Base-by-base conservation (phyloP, 2,797 vertebrate genomes). In the Pipistrellus pipistrellus region DNA sequence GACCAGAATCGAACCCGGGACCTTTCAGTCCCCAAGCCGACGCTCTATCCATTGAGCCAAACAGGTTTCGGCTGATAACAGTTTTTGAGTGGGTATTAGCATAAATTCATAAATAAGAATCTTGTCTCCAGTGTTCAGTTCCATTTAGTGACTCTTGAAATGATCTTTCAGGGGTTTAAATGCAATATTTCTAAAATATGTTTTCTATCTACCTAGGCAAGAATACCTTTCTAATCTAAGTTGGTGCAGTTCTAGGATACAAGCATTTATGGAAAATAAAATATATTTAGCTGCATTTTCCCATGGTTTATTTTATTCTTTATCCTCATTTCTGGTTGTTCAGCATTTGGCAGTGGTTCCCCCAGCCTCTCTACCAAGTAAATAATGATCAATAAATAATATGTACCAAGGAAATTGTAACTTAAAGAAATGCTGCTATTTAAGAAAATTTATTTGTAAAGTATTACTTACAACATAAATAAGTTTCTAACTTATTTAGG, bases 401-500 rank as follows among this genome's bases (percentile, higher is more conserved):
- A 91, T 38, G 4, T 73, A 59, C 21, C 51, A 84, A 92, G 68
- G 20, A 96, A 89, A 80, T 20, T 66, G 1, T 75, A 88, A 96
- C 85, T 90, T 88, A 82, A 88, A 94, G 30, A 94, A 96, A 94
- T 86, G 4, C 27, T 80, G 10, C 35, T 82, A 77, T 81, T 93
- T 86, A 95, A 92, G 32, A 85, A 90, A 73, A 64, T 69, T 30
- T 72, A 15, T 87, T 84, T 93, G 21, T 88, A 72, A 85, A 91
- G 17, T 62, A 86, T 75, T 68, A 84, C 73, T 92, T 94, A 69
- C 80, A 83, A 88, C 32, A 7, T 92, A 76, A 93, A 85, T 81
- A 95, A 17, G 8, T 41, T 86, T 62, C 71, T 92, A 88, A 87
- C 92, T 95, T 80, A 80, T 93, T 13, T 11, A 76, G 32, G n/a